Conservation (phyloP, 2,888 invertebrate species). For the Neocrepidodera transversa region DNA sequence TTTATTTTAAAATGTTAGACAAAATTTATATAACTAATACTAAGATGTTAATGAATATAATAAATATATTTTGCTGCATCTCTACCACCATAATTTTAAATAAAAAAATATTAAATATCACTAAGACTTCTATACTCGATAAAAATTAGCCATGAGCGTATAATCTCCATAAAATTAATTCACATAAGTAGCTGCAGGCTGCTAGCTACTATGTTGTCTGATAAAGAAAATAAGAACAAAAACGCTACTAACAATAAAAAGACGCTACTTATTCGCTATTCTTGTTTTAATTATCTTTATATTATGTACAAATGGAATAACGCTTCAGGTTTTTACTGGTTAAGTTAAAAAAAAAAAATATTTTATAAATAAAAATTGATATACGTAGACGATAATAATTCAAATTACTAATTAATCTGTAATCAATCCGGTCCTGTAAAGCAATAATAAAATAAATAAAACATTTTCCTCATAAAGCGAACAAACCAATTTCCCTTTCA, state of each 20-base stretch:
- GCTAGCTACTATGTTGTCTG: slow-evolving; percentile 20
- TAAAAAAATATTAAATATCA: background rate
- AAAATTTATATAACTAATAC: too few species aligned
- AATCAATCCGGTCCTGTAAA: too few species aligned
- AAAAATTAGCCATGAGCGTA: slow-evolving; percentile 26
- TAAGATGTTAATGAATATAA: too few species aligned
- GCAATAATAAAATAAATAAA: background rate
- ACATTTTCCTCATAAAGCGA: background rate
- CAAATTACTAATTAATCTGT: too few species aligned
- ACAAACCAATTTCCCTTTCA: slow-evolving; percentile 26
- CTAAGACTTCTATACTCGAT: slow-evolving; percentile 6
- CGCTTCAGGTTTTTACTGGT: too few species aligned
- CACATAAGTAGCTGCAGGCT: slow-evolving; percentile 22
- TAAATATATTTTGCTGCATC: too few species aligned
- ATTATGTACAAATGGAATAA: background rate
- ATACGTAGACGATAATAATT: too few species aligned
- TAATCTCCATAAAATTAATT: slow-evolving; percentile 34
- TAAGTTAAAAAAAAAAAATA: too few species aligned
- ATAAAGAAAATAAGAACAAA: slow-evolving; percentile 20
- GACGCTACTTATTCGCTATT: slow-evolving; percentile 19
- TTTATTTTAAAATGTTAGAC: too few species aligned
- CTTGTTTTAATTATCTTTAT: slow-evolving; percentile 22
- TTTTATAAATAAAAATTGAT: too few species aligned
- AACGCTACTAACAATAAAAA: slow-evolving; percentile 19
- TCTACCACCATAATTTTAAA: too few species aligned